Percentiles rank a stretch among this genome's conserved stretches.
Evolutionary conservation across 1,140 invertebrate genomes (phyloP).

Genomic region (Bactericera cockerelli): DNA sequence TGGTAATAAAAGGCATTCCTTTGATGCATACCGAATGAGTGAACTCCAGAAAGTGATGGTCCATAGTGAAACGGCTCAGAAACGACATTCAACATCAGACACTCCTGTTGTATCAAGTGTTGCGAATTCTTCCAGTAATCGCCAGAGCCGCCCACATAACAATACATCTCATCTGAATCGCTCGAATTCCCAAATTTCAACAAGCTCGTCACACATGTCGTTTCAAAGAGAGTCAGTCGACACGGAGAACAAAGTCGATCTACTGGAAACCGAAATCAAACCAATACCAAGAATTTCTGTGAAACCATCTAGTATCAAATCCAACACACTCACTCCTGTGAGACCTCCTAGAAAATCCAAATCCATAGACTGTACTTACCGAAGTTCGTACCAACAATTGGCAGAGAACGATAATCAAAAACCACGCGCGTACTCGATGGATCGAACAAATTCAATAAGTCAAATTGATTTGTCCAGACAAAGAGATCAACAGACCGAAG

Average conservation of each 20-base stretch:
- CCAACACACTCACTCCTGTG: background rate
- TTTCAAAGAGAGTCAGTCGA: no score
- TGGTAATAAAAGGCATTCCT: slow-evolving; percentile 3
- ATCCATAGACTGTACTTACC: background rate
- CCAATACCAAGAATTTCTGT: background rate
- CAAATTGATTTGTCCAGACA: background rate
- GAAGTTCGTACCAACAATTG: background rate
- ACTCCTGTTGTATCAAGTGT: background rate
- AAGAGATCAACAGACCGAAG: background rate
- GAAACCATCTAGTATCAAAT: background rate
- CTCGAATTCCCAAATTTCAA: no score
- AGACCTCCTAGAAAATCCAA: slow-evolving; percentile 2
- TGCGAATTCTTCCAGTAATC: no score
- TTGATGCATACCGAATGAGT: background rate
- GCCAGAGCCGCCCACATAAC: no score
- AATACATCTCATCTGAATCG: no score
- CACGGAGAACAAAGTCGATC: background rate
- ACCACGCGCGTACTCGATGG: background rate
- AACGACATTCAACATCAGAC: background rate
- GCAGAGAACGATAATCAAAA: background rate
- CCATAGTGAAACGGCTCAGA: background rate
- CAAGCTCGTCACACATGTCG: no score
- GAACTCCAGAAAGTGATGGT: background rate
- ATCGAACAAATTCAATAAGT: slow-evolving; percentile 6
- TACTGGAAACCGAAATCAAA: background rate